A percentile compares a stretch with the other conserved stretches of the same genome.
phyloP scores from a whole-genome alignment of 2,113 vertebrate species.

The Nanger granti region DNA sequence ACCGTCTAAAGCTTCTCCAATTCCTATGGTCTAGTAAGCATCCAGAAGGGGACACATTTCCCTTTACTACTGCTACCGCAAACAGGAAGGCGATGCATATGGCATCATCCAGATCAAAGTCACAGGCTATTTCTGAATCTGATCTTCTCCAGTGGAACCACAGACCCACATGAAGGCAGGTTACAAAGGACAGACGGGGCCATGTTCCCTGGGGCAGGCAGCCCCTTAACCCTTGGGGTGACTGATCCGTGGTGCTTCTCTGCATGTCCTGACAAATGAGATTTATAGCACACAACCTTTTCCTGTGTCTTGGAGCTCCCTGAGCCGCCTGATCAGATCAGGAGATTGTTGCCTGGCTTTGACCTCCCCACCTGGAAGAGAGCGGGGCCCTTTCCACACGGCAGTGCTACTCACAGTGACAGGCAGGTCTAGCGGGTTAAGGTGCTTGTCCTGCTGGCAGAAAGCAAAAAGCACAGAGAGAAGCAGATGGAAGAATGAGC shows the following conservation, averaged over 20 bases:
- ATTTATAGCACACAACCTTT: not conserved
- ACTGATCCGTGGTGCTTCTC: not conserved
- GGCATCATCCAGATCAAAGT: not conserved
- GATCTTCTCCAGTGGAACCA: not conserved
- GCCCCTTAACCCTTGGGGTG: not conserved
- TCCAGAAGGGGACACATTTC: not conserved
- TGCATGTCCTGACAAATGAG: not conserved
- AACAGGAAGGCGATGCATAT: not conserved
- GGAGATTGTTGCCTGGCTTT: not conserved
- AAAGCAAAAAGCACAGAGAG: conserved; percentile 83
- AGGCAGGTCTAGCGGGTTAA: conserved; percentile 92
- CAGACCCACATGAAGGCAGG: not conserved
- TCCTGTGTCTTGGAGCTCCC: not conserved
- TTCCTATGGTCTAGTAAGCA: not conserved
- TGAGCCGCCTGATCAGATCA: not conserved
- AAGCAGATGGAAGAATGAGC: conserved; percentile 81
- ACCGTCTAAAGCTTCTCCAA: not conserved
- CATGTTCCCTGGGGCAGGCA: not conserved
- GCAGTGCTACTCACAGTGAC: conserved; percentile 90
- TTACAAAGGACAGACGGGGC: not conserved
- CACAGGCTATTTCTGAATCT: not conserved
- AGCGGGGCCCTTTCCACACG: conserved; percentile 49
- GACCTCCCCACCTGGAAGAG: conserved; percentile 28
- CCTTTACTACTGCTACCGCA: not conserved
- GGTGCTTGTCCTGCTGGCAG: conserved; percentile 88